phyloP scores from a whole-genome alignment of 35 echinoderm and acorn worm species.

The Acanthaster planci region DNA sequence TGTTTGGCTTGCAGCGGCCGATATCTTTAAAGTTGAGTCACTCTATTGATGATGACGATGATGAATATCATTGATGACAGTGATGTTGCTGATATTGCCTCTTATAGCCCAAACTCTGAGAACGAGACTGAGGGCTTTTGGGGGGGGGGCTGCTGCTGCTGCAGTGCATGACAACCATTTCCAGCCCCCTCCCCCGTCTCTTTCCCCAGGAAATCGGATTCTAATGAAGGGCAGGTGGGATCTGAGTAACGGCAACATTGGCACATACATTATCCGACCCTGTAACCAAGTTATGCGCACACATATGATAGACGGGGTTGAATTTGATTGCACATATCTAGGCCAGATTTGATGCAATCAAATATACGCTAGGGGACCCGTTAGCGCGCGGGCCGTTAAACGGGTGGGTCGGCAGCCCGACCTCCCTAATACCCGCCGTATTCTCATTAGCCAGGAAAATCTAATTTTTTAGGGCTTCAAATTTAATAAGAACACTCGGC shows the following conservation, averaged over 20 bases:
- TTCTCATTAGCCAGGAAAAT: constrained; percentile 50
- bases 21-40: too few species aligned
- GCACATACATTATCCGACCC: constrained; percentile 30
- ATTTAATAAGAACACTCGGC: constrained; percentile 48
- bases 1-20: too few species aligned
- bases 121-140: too few species aligned
- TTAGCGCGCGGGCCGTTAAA: constrained; percentile 37
- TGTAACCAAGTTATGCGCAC: constrained; percentile 29
- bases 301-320: constrained; percentile 40
- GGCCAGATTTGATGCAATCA: constrained; percentile 44
- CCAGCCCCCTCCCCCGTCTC: too few species aligned
- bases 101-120: too few species aligned
- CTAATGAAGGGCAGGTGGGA: constrained; percentile 16
- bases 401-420: constrained; percentile 4
- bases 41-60: too few species aligned
- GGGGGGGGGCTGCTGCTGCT: too few species aligned
- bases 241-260: background rate
- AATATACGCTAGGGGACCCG: constrained; percentile 5
- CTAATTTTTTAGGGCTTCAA: constrained; percentile 54
- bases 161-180: too few species aligned
- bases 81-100: too few species aligned
- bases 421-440: constrained; percentile 35
- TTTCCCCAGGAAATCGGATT: too few species aligned
- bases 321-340: constrained; percentile 49
- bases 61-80: too few species aligned